Evolutionary conservation across 1,140 invertebrate species (phyloP), one percentile per base, ranked within the genome.

Genomic region (Drosophila truncata): DNA sequence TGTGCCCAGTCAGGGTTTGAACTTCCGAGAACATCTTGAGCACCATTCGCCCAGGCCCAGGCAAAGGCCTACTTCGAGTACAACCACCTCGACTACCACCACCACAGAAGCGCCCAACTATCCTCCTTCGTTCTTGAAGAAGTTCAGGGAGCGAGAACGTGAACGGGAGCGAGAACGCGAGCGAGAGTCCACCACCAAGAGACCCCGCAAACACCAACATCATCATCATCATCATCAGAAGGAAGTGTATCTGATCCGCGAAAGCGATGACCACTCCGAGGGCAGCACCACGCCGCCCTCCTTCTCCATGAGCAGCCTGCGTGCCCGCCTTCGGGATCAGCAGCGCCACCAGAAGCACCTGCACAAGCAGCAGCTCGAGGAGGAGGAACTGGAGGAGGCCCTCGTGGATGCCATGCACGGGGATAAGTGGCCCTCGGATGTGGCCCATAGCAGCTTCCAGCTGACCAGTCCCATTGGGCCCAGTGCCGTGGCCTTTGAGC

Each of bases 31-130:
- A 3, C 61, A 62, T 11, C 57, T 11, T 20, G 10, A 23, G 20
- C 23, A 52, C 2, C 41, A 46, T 16, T 4, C 18, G 3, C 29
- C 37, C 1, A 75, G 59, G 42, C 67, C 49, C 46, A 87, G 80
- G 31, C 44, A 54, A 25, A 69, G 64, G 33, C 44, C 25, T 27
- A 9, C 39, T 0, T 11, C 60, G n/a, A 70, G 49, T 16, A 61
- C 46, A 10, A 49, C 61, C 7, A 42, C 60, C 0, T 27, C 69
- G 16, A 72, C 60, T 4, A 86, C 78, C 4, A 84, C 50, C 18
- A 88, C 86, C 18, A 88, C 84, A 13, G 91, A 92, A 35, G 61
- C 66, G 10, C 91, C 91, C 25, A 92, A 92, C 29, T 92, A 92
- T 81, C 91, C 91, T 0, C 31, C 84, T 0, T 49, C 69, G 2